Conservation (phyloP, 2,797 vertebrate genomes). For the Telmatherina bonti region DNA sequence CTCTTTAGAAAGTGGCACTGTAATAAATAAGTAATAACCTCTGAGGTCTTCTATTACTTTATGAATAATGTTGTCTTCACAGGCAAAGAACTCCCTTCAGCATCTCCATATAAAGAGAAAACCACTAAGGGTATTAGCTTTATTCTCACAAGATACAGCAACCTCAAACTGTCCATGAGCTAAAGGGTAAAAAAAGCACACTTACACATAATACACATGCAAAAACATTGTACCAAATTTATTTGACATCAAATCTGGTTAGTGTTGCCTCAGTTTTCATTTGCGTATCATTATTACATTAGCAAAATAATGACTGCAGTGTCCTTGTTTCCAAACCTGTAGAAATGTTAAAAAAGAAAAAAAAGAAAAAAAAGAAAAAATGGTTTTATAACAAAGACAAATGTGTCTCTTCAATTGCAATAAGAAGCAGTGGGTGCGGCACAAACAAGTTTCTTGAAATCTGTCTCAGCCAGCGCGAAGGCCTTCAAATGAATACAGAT, state of each 20-base stretch:
- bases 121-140: slow-evolving; percentile 21
- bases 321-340: slow-evolving; percentile 21
- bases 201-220: neutral
- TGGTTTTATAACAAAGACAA: slow-evolving; percentile 65
- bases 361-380: slow-evolving; percentile 5
- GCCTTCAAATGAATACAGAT: slow-evolving; percentile 70
- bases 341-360: slow-evolving; percentile 19
- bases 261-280: slow-evolving; percentile 16
- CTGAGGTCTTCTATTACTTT: slow-evolving; percentile 34
- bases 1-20: slow-evolving; percentile 23
- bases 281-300: slow-evolving; percentile 18
- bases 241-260: slow-evolving; percentile 7
- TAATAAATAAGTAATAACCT: slow-evolving; percentile 53
- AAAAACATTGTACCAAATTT: neutral
- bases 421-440: slow-evolving; percentile 48
- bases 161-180: too few species aligned
- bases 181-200: neutral
- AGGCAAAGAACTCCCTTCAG: slow-evolving; percentile 31
- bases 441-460: slow-evolving; percentile 51
- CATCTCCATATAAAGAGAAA: slow-evolving; percentile 28
- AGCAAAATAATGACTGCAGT: slow-evolving; percentile 24
- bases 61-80: slow-evolving; percentile 42
- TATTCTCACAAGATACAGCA: slow-evolving; percentile 1
- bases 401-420: slow-evolving; percentile 46
- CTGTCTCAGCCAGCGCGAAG: slow-evolving; percentile 45